phyloP scores from a whole-genome alignment of 2,888 invertebrate species.

The Polymixis lichenea region DNA sequence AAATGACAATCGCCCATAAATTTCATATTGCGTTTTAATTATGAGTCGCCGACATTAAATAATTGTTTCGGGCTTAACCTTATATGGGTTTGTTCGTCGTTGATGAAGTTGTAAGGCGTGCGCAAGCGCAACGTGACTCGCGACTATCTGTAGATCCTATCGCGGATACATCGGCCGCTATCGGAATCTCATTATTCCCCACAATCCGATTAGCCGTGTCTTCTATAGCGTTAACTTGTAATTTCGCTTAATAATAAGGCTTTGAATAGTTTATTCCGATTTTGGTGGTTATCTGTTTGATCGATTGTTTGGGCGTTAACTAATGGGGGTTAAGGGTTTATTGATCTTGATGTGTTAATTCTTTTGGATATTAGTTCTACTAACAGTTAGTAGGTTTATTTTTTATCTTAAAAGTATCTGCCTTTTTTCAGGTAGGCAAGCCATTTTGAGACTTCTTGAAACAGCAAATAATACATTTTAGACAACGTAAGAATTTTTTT shows the following conservation, averaged over 20 bases:
- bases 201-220: conserved; percentile 79
- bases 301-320: conserved; percentile 43
- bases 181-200: conserved; percentile 79
- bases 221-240: conserved; percentile 70
- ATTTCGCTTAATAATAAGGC: conserved; percentile 66
- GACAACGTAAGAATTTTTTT: no score
- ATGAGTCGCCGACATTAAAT: conserved; percentile 63
- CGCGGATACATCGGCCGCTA: conserved; percentile 74
- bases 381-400: no score
- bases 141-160: conserved; percentile 76
- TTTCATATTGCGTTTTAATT: conserved; percentile 55
- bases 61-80: conserved; percentile 67
- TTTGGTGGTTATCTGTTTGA: conserved; percentile 56
- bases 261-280: conserved; percentile 58
- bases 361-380: conserved; percentile 4
- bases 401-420: no score
- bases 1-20: conserved; percentile 58
- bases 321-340: conserved; percentile 27
- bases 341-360: conserved; percentile 39
- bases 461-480: no score
- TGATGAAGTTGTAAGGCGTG: conserved; percentile 76
- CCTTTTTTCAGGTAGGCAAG: neutral
- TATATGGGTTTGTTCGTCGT: conserved; percentile 57
- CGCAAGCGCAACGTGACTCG: conserved; percentile 73
- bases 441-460: no score